Evolutionary conservation across 2,888 invertebrate species (phyloP).

Genomic region (Pammene fasciana): DNA sequence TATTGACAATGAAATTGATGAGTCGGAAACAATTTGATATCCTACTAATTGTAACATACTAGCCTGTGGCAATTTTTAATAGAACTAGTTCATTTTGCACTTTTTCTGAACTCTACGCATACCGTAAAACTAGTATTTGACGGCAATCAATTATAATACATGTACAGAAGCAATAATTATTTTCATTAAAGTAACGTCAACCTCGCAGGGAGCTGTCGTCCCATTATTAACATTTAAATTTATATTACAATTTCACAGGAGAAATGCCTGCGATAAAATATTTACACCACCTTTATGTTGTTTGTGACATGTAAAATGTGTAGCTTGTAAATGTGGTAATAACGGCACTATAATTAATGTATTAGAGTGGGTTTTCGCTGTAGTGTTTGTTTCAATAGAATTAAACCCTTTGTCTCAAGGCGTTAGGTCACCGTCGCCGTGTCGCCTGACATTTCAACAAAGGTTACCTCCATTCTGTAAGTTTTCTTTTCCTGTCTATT

Average conservation of each 20-base stretch:
- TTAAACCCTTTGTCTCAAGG: slow-evolving; percentile 81
- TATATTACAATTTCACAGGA: slow-evolving; percentile 67
- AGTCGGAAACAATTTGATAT: slow-evolving; percentile 37
- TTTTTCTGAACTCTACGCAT: slow-evolving; percentile 43
- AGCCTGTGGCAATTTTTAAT: slow-evolving; percentile 27
- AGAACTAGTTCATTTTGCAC: slow-evolving; percentile 40
- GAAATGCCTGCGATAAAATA: slow-evolving; percentile 67
- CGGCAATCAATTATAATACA: slow-evolving; percentile 61
- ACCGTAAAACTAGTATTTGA: slow-evolving; percentile 54
- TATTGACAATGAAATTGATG: slow-evolving; percentile 40
- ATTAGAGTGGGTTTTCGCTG: slow-evolving; percentile 64
- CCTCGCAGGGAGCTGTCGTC: slow-evolving; percentile 66
- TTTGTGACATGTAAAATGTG: slow-evolving; percentile 62
- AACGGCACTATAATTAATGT: slow-evolving; percentile 52
- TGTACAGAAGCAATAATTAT: slow-evolving; percentile 65
- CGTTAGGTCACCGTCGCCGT: slow-evolving; percentile 68
- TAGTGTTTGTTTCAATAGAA: slow-evolving; percentile 60
- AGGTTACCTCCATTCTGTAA: slow-evolving; percentile 75
- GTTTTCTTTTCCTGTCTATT: slow-evolving; percentile 76
- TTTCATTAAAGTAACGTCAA: slow-evolving; percentile 63
- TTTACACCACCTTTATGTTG: slow-evolving; percentile 63
- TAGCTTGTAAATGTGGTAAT: slow-evolving; percentile 46
- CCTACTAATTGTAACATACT: slow-evolving; percentile 34
- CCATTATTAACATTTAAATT: slow-evolving; percentile 74
- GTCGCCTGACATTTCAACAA: slow-evolving; percentile 79